A percentile compares a stretch with the other conserved stretches of the same genome.
Conservation (phyloP, 2,113 vertebrate species). For the Takifugu bimaculatus region DNA sequence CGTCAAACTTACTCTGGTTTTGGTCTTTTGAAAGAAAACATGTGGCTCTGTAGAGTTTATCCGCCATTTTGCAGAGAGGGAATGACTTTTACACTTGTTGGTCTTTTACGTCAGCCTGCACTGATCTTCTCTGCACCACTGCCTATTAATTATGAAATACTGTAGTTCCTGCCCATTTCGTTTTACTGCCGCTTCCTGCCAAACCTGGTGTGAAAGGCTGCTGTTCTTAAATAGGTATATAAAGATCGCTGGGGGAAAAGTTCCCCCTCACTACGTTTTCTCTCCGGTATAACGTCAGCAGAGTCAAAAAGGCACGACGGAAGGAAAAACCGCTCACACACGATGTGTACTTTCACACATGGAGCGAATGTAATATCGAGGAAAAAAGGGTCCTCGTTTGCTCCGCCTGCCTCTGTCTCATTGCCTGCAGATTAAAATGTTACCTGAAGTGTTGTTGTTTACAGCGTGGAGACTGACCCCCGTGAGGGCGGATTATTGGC, state of each 20-base stretch:
- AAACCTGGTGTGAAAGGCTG: constrained; percentile 74
- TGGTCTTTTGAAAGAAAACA: constrained; percentile 47
- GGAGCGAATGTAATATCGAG: constrained; percentile 23
- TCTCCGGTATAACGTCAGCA: constrained; percentile 70
- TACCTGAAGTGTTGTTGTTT: constrained; percentile 30
- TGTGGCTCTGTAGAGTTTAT: constrained; percentile 37
- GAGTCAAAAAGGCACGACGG: constrained; percentile 64
- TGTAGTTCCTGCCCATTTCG: constrained; percentile 64
- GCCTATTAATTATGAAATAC: constrained; percentile 81
- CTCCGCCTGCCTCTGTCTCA: neutral
- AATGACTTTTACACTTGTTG: constrained; percentile 73
- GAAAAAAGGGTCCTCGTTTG: constrained; percentile 66
- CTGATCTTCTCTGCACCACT: constrained; percentile 50
- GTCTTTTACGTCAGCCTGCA: constrained; percentile 70
- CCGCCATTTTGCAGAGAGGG: constrained; percentile 55
- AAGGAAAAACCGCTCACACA: constrained; percentile 61
- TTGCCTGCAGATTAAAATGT: constrained; percentile 41
- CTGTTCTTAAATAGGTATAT: constrained; percentile 72
- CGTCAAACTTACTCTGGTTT: constrained; percentile 57
- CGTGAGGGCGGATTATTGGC: constrained; percentile 54
- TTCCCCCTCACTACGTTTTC: constrained; percentile 37
- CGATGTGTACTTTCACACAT: constrained; percentile 62
- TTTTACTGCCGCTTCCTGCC: constrained; percentile 77
- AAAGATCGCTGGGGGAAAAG: constrained; percentile 61
- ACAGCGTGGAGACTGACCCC: constrained; percentile 36